These are phyloP conservation scores for Meloe dianella DNA, from an alignment of 2,888 invertebrate genomes.

Conservation along the genomic window DNA sequence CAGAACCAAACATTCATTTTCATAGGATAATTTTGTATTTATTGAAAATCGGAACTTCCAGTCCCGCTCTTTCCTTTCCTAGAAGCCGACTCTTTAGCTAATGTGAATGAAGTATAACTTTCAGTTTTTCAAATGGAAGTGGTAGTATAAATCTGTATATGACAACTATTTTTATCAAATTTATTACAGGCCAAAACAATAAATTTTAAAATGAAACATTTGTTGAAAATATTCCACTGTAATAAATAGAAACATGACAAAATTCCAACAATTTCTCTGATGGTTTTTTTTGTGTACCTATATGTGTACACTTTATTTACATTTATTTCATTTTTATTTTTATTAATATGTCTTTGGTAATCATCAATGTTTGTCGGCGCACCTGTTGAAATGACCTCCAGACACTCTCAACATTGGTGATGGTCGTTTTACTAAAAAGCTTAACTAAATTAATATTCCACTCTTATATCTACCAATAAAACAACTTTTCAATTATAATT, in stretches of 20 bases:
- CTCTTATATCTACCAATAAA: background rate
- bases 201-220: background rate
- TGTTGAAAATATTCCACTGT: background rate
- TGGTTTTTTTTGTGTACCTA: background rate
- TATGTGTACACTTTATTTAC: background rate
- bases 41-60: too few species aligned
- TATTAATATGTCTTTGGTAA: background rate
- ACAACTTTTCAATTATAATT: constrained; percentile 3
- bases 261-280: background rate
- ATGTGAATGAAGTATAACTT: too few species aligned
- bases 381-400: constrained; percentile 35
- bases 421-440: constrained; percentile 8
- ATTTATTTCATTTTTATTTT: background rate
- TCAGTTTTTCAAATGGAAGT: too few species aligned
- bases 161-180: too few species aligned
- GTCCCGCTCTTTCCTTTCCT: too few species aligned
- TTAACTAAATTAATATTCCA: constrained; percentile 19
- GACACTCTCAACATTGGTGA: constrained; percentile 25
- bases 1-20: too few species aligned
- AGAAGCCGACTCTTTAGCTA: too few species aligned
- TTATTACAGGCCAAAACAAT: too few species aligned
- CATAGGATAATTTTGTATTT: too few species aligned
- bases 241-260: background rate
- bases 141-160: too few species aligned
- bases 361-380: constrained; percentile 23